phyloP scores from a whole-genome alignment of 2,113 vertebrate species.

The Brachyhypopomus gauderio region DNA sequence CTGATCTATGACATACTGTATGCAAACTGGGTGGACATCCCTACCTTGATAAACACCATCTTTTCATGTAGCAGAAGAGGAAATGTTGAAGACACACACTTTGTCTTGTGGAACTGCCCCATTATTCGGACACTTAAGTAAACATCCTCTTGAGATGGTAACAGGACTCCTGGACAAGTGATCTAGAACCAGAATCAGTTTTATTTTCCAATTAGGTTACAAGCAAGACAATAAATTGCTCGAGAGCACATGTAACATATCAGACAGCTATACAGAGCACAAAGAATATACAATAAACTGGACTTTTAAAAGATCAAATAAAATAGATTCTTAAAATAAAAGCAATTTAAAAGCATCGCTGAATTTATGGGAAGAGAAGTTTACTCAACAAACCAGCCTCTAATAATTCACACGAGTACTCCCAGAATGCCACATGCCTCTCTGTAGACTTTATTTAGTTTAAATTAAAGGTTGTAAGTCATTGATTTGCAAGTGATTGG shows the following conservation, averaged over 20 bases:
- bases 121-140: conserved; percentile 87
- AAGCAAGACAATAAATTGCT: too few species aligned
- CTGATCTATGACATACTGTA: not conserved
- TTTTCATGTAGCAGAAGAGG: conserved; percentile 85
- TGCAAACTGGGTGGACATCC: conserved; percentile 31
- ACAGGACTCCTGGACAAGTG: conserved; percentile 84
- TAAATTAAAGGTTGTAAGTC: too few species aligned
- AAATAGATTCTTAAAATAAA: too few species aligned
- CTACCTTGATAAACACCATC: conserved; percentile 91
- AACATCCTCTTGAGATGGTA: conserved; percentile 80
- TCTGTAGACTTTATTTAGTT: too few species aligned
- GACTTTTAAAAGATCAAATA: too few species aligned
- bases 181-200: conserved; percentile 72
- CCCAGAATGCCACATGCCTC: too few species aligned
- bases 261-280: too few species aligned
- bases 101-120: conserved; percentile 86
- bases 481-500: too few species aligned
- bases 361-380: not conserved
- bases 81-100: conserved; percentile 79
- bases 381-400: not conserved
- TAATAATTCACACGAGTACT: not conserved
- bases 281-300: too few species aligned
- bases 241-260: too few species aligned
- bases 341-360: too few species aligned
- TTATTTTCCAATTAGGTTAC: too few species aligned